phyloP scores from a whole-genome alignment of 2,888 invertebrate species.

The Microplitis deprimator region DNA sequence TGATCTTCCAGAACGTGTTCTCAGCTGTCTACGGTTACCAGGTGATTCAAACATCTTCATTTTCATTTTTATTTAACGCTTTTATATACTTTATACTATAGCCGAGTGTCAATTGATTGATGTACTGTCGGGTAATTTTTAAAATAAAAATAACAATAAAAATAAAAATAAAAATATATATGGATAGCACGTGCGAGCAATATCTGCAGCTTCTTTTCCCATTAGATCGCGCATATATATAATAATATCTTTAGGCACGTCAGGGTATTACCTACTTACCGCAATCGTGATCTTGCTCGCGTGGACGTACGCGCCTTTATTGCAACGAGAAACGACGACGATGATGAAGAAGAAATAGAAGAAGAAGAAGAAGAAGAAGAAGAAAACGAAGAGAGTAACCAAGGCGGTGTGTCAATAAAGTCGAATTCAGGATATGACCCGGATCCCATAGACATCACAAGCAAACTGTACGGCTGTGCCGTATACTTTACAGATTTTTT shows the following conservation, averaged over 20 bases:
- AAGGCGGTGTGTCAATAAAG: constrained; percentile 45
- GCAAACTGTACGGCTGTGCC: constrained; percentile 18
- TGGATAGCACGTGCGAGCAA: constrained; percentile 24
- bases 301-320: constrained; percentile 23
- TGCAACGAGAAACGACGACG: constrained; percentile 3
- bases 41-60: constrained; percentile 71
- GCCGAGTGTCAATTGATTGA: not conserved
- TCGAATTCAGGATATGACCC: constrained; percentile 66
- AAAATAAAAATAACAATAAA: constrained; percentile 6
- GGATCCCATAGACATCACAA: constrained; percentile 60
- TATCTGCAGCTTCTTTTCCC: constrained; percentile 13
- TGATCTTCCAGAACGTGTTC: constrained; percentile 78
- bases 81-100: not conserved
- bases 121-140: not conserved
- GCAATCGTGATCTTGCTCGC: constrained; percentile 41
- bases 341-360: constrained; percentile 3
- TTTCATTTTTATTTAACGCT: constrained; percentile 34
- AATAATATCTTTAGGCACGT: constrained; percentile 19
- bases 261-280: constrained; percentile 43
- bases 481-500: constrained; percentile 28
- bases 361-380: constrained; percentile 23
- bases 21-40: constrained; percentile 80
- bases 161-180: constrained; percentile 20
- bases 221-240: constrained; percentile 22
- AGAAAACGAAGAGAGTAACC: constrained; percentile 32